Evolutionary conservation across 2,888 invertebrate species (phyloP).

Genomic region (Taenaris catops): DNA sequence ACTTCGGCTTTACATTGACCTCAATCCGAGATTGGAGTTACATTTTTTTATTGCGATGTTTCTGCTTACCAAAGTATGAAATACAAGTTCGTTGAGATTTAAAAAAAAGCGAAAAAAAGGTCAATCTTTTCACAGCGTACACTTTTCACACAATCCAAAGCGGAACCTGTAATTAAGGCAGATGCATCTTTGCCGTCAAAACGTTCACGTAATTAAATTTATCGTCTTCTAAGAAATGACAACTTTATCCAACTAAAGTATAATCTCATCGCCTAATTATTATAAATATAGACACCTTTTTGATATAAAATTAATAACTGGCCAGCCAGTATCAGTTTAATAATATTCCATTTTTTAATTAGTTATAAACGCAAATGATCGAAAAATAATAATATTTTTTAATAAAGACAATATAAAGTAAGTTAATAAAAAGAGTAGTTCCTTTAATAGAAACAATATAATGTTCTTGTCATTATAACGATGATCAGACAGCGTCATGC

Average conservation of each 20-base stretch:
- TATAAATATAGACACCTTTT: no score
- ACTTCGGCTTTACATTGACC: conserved; percentile 22
- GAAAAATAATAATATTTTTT: no score
- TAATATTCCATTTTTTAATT: no score
- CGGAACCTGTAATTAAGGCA: conserved; percentile 5
- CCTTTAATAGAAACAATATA: no score
- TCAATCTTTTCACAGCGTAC: conserved; percentile 1
- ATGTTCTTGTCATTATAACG: no score
- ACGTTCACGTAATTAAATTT: conserved; percentile 5
- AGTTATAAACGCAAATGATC: no score
- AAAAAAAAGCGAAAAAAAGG: neutral
- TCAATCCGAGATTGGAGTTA: conserved; percentile 17
- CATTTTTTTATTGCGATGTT: conserved; percentile 17
- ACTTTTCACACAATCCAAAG: conserved; percentile 2
- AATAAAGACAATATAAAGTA: no score
- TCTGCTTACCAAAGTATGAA: conserved; percentile 2
- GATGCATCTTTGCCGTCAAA: conserved; percentile 3
- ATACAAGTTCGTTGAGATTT: neutral
- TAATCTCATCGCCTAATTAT: no score
- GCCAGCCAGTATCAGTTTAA: no score
- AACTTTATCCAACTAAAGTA: conserved; percentile 2
- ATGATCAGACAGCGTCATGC: no score
- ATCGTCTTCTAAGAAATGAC: conserved; percentile 2
- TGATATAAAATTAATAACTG: no score
- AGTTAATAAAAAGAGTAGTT: no score